Evolutionary conservation across 2,888 invertebrate species (phyloP), one percentile per base, ranked within the genome.

Genomic region (Nemurella pictetii): DNA sequence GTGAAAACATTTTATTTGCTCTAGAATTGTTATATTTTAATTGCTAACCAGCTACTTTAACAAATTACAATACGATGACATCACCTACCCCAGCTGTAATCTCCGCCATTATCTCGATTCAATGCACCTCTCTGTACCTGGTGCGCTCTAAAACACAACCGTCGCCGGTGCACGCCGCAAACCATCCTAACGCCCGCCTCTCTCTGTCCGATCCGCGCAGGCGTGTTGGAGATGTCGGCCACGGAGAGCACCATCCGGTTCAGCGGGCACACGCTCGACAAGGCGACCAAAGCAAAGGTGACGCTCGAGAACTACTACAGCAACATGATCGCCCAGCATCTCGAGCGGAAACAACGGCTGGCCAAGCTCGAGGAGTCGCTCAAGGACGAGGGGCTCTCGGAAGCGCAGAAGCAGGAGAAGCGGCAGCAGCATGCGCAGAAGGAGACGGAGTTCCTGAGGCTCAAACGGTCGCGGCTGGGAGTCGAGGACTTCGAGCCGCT

Each of bases 281-380:
- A 99, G 92, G 99, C 98, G 89, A 98, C 98, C 90, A 98, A 99
- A 92, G 99, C 99, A 88, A 99, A 99, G 93, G 96, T 99, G 90
- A 98, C 99, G 86, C 92, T 99, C 90, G 99, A 99, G 92, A 99
- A 99, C 92, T 99, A 99, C 92, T 99, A 99, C 92, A 97, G 97
- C 91, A 99, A 99, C 92, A 95, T 99, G 90, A 96, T 99, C 90
- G 95, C 97, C 88, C 99, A 99, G 91, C 98, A 99, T 91, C 96
- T 98, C 89, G 99, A 99, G 92, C 94, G 99, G 89, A 98, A 99
- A 91, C 97, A 98, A 91, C 96, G 96, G 90, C 92, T 96, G 90
- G 96, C 98, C 87, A 96, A 98, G 91, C 92, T 99, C 88, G 99
- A 99, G 92, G 98, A 99, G 91, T 96, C 98, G 87, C 94, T 99